Base-by-base conservation (phyloP, 2,888 invertebrate genomes). In the Halocaridina rubra region DNA sequence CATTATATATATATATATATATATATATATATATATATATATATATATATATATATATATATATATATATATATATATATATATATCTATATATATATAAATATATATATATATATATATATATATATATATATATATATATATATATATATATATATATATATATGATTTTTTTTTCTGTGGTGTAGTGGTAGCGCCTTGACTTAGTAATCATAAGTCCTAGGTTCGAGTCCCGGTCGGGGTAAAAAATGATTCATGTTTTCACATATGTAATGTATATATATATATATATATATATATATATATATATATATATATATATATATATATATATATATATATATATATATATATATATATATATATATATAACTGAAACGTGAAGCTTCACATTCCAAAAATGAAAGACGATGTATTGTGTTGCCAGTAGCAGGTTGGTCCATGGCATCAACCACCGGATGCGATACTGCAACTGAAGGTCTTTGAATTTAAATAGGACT, bases 81-180 rank as follows among this genome's bases (percentile, higher is more conserved):
- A 72, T 72, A 30, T 72, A 72, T 72, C 16, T 72, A 72, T 72
- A 30, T 72, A 72, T 72, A 72, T 72, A 72, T 72, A 53, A n/a
- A 53, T 8, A 53, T 8, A 53, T 8, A 53, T 8, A 53, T 8
- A 53, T 53, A 53, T 53, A 53, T 72, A 72, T 72, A 30, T 72
- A 72, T 72, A 30, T 72, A 72, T 72, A 30, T 72, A 72, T 72
- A 72, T 72, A 72, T 72, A 72, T 39, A 72, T 33, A 74, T 46
- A 74, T 10, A 39, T 22, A 39, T 22, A 74, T 46, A 46, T 22
- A 39, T 22, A 24, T 46, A 39, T 46, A 30, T 8, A 72, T 72
- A 19, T 72, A 33, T 72, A 16, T n/a, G 29, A 30, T 1, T 7
- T 2, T 27, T 8, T 29, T 30, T 10, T 8, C 10, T 22, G 7